phyloP scores from a whole-genome alignment of 2,797 vertebrate species.

The Sternotherus odoratus region DNA sequence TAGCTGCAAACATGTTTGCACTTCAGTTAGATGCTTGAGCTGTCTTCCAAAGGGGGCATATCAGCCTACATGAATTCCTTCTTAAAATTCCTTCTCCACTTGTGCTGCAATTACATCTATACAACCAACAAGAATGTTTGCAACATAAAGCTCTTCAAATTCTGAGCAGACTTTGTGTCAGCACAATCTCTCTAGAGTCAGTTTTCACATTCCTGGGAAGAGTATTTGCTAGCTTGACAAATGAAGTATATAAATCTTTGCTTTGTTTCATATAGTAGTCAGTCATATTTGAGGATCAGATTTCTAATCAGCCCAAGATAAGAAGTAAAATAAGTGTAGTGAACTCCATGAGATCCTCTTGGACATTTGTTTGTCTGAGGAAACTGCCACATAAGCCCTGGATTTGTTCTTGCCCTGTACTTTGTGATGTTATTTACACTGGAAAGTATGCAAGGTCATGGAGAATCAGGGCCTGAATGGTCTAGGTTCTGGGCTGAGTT shows the following conservation, averaged over 20 bases:
- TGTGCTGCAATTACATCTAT: background rate
- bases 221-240: background rate
- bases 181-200: background rate
- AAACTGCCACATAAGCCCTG: background rate
- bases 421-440: accelerated
- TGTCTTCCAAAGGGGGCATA: background rate
- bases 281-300: background rate
- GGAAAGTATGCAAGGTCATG: background rate
- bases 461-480: background rate
- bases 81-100: background rate
- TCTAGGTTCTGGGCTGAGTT: background rate
- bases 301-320: background rate
- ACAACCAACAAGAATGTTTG: background rate
- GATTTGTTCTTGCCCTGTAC: background rate
- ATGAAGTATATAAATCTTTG: background rate
- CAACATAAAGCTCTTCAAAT: background rate
- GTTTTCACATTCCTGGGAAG: background rate
- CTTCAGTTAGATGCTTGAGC: background rate
- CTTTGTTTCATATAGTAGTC: background rate
- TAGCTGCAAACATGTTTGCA: background rate
- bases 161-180: background rate
- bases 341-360: background rate
- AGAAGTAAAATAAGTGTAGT: background rate
- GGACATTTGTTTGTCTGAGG: background rate
- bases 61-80: background rate